Evolutionary conservation across 1,140 invertebrate genomes (phyloP), one percentile per base, ranked within the genome.

Genomic region (Bombus pascuorum): DNA sequence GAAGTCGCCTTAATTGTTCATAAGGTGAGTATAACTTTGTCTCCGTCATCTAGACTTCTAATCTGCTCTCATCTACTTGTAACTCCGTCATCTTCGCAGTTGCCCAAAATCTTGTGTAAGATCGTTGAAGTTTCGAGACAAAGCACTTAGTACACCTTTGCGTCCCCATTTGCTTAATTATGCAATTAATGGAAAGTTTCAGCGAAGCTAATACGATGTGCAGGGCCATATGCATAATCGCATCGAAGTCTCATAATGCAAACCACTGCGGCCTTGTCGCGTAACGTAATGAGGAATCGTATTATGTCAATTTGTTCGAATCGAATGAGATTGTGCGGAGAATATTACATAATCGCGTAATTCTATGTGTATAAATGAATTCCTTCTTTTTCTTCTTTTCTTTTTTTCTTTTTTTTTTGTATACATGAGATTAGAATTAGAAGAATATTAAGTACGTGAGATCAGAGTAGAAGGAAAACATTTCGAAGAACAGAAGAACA

Each of bases 181-280:
- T 6, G 15, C 47, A 65, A 83, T 78, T 28, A 57, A 78, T 57
- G 28, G 39, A 28, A 22, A 39, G 39, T 4, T 53, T 28, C 4
- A n/a, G 3, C 42, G 34, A 32, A 65, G 28, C 13, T 8, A 12
- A 22, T 37, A 34, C 34, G 4, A 44, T 53, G 37, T 37, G 34
- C 37, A n/a, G 53, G 34, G 62, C 39, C 22, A 25, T 37, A 32
- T 74, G 59, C 42, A 66, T 53, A 62, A 9, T 39, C 13, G 62
- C 62, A 68, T 83, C 62, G 5, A 83, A 53, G 73, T 77, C 81
- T 77, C 42, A n/a, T 44, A n/a, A 53, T 66, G 72, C 81, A 53
- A 66, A 22, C n/a, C 18, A 65, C n/a, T 2, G 13, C n/a, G n/a
- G 44, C 57, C 12, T 59, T n/a, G 57, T 15, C n/a, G 18, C n/a